Conservation (phyloP, 2,888 invertebrate genomes). For the Cordylochernes scorpioides region DNA sequence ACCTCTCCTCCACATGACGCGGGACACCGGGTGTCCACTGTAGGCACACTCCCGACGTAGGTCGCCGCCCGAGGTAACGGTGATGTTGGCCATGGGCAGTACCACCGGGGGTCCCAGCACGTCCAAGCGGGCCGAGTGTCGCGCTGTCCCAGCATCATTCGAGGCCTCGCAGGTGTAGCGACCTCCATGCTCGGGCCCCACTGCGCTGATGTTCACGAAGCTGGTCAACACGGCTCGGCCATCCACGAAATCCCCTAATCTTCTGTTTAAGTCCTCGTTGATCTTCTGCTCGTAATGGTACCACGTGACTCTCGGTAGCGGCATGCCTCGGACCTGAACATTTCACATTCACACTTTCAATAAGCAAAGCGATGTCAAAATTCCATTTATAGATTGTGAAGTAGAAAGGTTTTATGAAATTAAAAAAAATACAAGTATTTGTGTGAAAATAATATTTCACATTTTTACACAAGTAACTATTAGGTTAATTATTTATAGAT, state of each 20-base stretch:
- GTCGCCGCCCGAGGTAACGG: conserved; percentile 9
- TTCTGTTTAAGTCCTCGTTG: conserved; percentile 5
- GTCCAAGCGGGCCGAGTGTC: conserved; percentile 7
- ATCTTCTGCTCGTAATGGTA: conserved; percentile 8
- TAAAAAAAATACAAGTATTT: no score
- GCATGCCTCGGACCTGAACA: no score
- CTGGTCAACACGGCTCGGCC: conserved; percentile 8
- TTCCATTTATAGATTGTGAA: no score
- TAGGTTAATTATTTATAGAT: no score
- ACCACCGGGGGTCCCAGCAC: conserved; percentile 9
- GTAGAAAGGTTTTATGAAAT: no score
- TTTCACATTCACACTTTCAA: no score
- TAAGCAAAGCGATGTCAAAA: conserved; percentile 8
- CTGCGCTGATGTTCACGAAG: conserved; percentile 10
- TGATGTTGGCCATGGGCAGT: conserved; percentile 10
- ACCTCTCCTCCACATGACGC: conserved; percentile 10
- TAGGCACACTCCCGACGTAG: conserved; percentile 7
- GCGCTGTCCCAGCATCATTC: conserved; percentile 9
- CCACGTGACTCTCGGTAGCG: conserved; percentile 10
- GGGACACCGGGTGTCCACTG: conserved; percentile 8
- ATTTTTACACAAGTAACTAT: no score
- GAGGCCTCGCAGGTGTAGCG: conserved; percentile 10
- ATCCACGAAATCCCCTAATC: conserved; percentile 11
- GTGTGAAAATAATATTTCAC: no score
- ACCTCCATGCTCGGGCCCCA: conserved; percentile 8